Conservation (phyloP, 2,797 vertebrate species). For the Tenualosa ilisha region DNA sequence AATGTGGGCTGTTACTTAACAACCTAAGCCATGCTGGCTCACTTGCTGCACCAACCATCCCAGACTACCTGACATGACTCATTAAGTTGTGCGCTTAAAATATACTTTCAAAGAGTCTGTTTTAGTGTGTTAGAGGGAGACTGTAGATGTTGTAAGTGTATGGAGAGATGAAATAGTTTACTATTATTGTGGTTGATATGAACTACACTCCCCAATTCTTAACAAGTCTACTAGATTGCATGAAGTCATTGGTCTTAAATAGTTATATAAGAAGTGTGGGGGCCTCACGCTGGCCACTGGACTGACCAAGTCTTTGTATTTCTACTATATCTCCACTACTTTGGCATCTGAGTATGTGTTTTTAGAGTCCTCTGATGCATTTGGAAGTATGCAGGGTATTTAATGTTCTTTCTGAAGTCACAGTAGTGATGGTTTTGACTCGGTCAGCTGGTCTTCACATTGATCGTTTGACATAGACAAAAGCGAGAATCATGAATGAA, state of each 20-base stretch:
- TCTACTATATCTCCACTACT: neutral
- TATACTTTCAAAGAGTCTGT: neutral
- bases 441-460: neutral
- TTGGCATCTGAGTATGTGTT: too few relatives aligned
- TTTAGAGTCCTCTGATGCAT: neutral
- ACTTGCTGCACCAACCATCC: neutral
- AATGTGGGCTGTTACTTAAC: neutral
- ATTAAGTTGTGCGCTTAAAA: neutral
- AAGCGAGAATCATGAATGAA: neutral
- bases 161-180: neutral
- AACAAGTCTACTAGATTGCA: neutral
- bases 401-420: neutral
- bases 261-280: neutral
- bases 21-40: slow-evolving; percentile 1
- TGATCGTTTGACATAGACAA: neutral
- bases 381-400: neutral
- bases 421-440: neutral
- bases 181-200: neutral
- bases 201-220: neutral
- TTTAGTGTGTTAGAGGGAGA: neutral
- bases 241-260: neutral
- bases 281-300: neutral
- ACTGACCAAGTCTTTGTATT: neutral
- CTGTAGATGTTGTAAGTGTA: neutral
- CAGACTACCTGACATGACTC: neutral